phyloP scores from a whole-genome alignment of 2,797 vertebrate species.

The Sardinella longiceps region DNA sequence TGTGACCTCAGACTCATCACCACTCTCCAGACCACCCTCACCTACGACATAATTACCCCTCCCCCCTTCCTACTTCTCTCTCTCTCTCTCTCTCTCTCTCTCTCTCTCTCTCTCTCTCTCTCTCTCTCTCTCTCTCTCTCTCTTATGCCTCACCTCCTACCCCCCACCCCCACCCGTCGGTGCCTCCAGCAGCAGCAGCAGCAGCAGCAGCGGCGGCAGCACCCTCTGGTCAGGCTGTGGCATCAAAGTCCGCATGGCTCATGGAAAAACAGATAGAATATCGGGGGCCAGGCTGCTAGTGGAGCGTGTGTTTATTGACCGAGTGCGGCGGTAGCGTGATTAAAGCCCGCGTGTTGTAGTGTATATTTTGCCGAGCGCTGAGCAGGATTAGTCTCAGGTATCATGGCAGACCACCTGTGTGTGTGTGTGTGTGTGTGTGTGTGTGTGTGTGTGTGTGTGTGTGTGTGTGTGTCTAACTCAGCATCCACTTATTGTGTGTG shows the following conservation, averaged over 20 bases:
- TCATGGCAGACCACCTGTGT: constrained; percentile 68
- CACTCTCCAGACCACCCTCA: background rate
- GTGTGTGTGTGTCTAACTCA: background rate
- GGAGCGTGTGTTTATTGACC: constrained; percentile 78
- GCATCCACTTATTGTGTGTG: background rate
- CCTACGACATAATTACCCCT: background rate
- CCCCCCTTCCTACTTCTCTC: background rate
- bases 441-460: background rate
- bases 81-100: background rate
- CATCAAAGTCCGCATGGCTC: constrained; percentile 54
- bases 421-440: constrained; percentile 18
- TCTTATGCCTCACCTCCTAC: no score
- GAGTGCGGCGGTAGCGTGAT: constrained; percentile 69
- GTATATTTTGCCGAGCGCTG: constrained; percentile 77
- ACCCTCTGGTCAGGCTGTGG: constrained; percentile 37
- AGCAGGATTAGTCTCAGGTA: constrained; percentile 74
- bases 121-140: background rate
- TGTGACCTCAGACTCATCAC: constrained; percentile 24
- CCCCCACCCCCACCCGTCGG: constrained; percentile 31
- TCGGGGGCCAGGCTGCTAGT: constrained; percentile 65
- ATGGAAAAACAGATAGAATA: constrained; percentile 70
- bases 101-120: background rate
- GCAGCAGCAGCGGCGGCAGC: no score
- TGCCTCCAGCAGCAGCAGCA: no score
- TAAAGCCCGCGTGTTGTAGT: constrained; percentile 66